Percentiles rank a stretch among this genome's conserved stretches.
phyloP scores from a whole-genome alignment of 2,797 vertebrate species.

The Orientallactaga sibirica region DNA sequence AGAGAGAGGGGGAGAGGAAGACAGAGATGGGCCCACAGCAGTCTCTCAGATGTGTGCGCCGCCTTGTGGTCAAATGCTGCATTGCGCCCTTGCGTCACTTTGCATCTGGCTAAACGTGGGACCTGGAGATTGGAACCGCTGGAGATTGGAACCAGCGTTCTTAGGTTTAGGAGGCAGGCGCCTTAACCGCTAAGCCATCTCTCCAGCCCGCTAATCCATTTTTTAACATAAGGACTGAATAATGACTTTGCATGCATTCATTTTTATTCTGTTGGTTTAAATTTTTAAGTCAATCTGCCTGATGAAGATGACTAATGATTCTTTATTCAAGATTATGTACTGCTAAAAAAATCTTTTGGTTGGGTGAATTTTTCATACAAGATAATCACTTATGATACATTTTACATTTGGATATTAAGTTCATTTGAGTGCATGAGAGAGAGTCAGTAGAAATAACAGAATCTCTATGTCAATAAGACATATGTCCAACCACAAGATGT shows the following conservation, averaged over 20 bases:
- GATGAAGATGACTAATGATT: conserved; percentile 74
- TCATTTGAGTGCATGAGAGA: conserved; percentile 56
- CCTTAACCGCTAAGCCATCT: too few relatives aligned
- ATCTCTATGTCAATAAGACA: conserved; percentile 59
- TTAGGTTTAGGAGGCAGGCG: too few relatives aligned
- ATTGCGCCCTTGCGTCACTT: too few relatives aligned
- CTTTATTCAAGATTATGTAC: conserved; percentile 58
- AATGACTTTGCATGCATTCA: conserved; percentile 1
- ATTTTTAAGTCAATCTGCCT: conserved; percentile 15
- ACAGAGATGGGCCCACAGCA: too few relatives aligned
- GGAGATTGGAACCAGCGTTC: too few relatives aligned
- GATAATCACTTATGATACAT: conserved; percentile 69
- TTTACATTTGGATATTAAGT: conserved; percentile 68
- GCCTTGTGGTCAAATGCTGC: too few relatives aligned
- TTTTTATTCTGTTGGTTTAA: neutral
- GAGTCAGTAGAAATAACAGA: conserved; percentile 59
- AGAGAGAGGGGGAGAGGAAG: too few relatives aligned
- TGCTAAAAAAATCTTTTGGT: conserved; percentile 62
- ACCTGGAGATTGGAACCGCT: too few relatives aligned
- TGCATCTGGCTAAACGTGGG: too few relatives aligned
- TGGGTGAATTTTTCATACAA: conserved; percentile 76
- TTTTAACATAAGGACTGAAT: neutral
- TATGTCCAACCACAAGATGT: neutral
- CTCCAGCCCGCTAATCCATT: neutral
- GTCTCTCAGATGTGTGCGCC: too few relatives aligned